A percentile compares a stretch with the other conserved stretches of the same genome.
phyloP scores from a whole-genome alignment of 2,888 invertebrate genomes.

The Nipponacmea schrenckii region DNA sequence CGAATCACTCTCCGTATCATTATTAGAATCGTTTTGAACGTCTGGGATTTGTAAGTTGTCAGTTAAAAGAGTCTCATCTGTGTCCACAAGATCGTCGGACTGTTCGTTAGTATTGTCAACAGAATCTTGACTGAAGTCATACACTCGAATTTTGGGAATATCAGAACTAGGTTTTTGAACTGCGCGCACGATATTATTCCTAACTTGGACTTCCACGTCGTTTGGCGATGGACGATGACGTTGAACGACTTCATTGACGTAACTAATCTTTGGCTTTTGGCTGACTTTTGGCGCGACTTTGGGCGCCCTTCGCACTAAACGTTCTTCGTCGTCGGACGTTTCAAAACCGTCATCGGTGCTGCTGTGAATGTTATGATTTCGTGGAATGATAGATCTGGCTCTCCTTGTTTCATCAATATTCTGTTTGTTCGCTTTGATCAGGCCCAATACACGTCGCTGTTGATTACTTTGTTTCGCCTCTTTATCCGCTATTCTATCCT shows the following conservation, averaged over 20 bases:
- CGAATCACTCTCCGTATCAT: background rate
- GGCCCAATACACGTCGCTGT: no score
- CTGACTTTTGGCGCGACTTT: conserved; percentile 2
- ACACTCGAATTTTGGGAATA: background rate
- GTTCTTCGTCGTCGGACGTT: background rate
- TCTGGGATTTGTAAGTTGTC: background rate
- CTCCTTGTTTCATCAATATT: no score
- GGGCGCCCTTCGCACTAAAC: background rate
- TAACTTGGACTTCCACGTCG: background rate
- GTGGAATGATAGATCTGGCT: no score
- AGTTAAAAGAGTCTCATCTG: background rate
- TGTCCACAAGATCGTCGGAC: background rate
- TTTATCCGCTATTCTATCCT: background rate
- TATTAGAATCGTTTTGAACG: background rate
- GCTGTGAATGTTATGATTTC: background rate
- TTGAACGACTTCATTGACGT: background rate
- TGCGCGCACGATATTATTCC: background rate
- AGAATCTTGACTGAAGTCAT: background rate
- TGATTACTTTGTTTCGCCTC: no score
- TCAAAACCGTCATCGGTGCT: background rate
- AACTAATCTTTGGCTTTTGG: background rate
- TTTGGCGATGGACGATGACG: background rate
- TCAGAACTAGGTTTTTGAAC: background rate
- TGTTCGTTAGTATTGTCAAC: background rate
- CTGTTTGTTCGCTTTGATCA: no score